phyloP scores from a whole-genome alignment of 2,113 vertebrate genomes.

The Tauraco erythrolophus region DNA sequence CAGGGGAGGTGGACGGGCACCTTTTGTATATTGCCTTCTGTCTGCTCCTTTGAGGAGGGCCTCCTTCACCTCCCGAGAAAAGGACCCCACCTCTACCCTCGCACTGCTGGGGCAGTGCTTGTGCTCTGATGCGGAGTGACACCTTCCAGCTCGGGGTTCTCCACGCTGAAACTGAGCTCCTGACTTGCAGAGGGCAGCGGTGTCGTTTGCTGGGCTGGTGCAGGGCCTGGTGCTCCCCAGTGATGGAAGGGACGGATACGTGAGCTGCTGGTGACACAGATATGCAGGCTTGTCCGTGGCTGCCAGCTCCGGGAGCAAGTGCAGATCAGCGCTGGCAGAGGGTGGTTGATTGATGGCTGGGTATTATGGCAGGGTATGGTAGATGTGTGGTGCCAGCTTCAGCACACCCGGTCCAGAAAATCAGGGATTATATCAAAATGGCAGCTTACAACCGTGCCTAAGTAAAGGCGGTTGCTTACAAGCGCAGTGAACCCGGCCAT shows the following conservation, averaged over 20 bases:
- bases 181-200: background rate
- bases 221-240: background rate
- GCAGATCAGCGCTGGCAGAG: background rate
- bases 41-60: background rate
- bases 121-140: accelerated
- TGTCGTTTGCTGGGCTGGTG: background rate
- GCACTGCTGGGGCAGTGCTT: background rate
- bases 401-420: background rate
- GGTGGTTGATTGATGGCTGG: background rate
- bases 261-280: background rate
- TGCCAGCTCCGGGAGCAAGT: background rate
- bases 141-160: background rate
- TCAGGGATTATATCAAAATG: background rate
- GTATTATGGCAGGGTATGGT: background rate
- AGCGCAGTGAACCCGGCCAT: background rate
- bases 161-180: background rate
- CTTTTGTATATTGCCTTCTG: background rate
- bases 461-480: background rate
- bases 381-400: background rate
- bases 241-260: accelerated
- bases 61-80: background rate
- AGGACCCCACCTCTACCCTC: background rate
- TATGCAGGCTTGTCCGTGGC: background rate
- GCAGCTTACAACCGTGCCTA: background rate
- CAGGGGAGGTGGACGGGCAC: accelerated